These are phyloP conservation scores for Scelioninae gen. 2 DNA, from an alignment of 2,888 invertebrate genomes.

Conservation along the genomic window DNA sequence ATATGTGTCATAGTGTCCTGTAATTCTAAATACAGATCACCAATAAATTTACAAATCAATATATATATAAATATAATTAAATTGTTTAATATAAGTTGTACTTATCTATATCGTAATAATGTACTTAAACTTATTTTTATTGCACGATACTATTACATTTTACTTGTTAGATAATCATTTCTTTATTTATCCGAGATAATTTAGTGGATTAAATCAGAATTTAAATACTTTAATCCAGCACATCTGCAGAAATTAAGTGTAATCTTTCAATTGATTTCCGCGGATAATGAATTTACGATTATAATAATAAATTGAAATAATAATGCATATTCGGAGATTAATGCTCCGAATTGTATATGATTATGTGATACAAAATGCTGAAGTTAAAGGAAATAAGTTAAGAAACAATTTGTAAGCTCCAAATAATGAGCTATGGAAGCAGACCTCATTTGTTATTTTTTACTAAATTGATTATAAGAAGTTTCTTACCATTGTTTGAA, in stretches of 20 bases:
- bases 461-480: slow-evolving; percentile 17
- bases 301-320: neutral
- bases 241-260: neutral
- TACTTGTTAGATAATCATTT: neutral
- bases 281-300: neutral
- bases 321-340: neutral
- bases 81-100: neutral
- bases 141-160: neutral
- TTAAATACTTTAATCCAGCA: neutral
- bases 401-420: too few relatives aligned
- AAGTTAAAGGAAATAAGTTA: slow-evolving; percentile 2
- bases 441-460: slow-evolving; percentile 25
- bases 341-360: neutral
- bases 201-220: neutral
- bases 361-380: neutral
- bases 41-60: slow-evolving; percentile 1
- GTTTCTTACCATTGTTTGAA: slow-evolving; percentile 16
- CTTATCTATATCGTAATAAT: slow-evolving; percentile 11
- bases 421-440: slow-evolving; percentile 25
- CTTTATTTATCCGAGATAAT: neutral
- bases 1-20: too few relatives aligned
- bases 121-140: slow-evolving; percentile 11
- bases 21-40: slow-evolving; percentile 4
- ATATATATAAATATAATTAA: slow-evolving; percentile 2
- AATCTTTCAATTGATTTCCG: neutral